Evolutionary conservation across 2,797 vertebrate genomes (phyloP).

Genomic region (Sebastes minor): DNA sequence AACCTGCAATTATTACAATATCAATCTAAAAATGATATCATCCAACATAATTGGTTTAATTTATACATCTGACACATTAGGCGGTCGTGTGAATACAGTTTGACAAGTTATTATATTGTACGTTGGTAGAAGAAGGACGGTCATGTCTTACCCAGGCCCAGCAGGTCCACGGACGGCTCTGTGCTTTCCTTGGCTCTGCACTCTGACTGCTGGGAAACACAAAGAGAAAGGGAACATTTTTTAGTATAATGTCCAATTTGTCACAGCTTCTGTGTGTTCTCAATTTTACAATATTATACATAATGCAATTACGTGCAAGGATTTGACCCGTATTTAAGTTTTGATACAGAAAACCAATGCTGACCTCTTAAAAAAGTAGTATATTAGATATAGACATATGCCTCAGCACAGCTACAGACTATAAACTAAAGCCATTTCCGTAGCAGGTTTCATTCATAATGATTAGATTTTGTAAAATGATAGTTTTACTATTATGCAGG

Average conservation of each 20-base stretch:
- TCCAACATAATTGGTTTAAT: not conserved
- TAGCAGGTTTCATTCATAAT: not conserved
- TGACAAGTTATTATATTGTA: slow-evolving; percentile 14
- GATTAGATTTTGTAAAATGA: not conserved
- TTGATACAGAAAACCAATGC: not conserved
- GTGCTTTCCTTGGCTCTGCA: slow-evolving; percentile 85
- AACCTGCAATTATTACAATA: slow-evolving; percentile 18
- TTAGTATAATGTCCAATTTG: not conserved
- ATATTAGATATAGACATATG: not conserved
- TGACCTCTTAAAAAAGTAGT: not conserved
- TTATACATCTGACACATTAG: not conserved
- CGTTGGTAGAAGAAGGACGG: not conserved
- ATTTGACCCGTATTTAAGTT: not conserved
- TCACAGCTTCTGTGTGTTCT: not conserved
- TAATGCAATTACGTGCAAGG: not conserved
- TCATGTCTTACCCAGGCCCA: slow-evolving; percentile 92
- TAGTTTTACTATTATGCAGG: not conserved
- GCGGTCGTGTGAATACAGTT: not conserved
- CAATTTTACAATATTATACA: not conserved
- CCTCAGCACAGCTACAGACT: not conserved
- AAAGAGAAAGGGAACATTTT: slow-evolving; percentile 38
- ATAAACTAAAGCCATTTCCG: not conserved
- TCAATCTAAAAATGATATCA: slow-evolving; percentile 20
- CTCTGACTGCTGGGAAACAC: slow-evolving; percentile 79
- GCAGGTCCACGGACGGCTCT: slow-evolving; percentile 91